Base-by-base conservation (phyloP, 2,797 vertebrate genomes). In the Odontamblyopus lacepedii region DNA sequence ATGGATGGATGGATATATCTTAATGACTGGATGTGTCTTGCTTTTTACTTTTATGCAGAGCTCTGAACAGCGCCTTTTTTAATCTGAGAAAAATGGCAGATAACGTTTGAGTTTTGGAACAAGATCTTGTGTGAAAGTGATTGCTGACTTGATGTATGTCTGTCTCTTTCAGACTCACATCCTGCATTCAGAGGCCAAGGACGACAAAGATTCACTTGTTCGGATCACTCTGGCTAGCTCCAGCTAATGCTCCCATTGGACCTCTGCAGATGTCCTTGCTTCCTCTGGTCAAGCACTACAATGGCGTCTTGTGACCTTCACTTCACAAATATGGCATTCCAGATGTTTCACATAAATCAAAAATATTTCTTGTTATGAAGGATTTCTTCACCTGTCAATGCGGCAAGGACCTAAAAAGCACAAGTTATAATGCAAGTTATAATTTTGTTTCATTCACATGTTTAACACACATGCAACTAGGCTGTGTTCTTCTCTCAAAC, bases 131-230 rank as follows among this genome's bases (percentile, higher is more conserved):
- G 70, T 72, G 29, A 76, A 85, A 78, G 59, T 6, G 59, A 73
- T 78, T 82, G 74, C 62, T 23, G 16, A 62, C 60, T 30, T 62
- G 63, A 44, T 41, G 63, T 44, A 44, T 64, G 27, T 64, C 23
- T 48, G 63, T 23, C 50, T 61, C 63, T 57, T n/a, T 56, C 51
- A 29, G 18, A 69, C 78, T 73, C 63, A 67, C 74, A 78, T 83
- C 84, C 83, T 85, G 77, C 69, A 70, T 72, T 79, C 72, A 76
- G 73, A 85, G 59, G 78, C 79, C 82, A 83, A 81, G 67, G 69
- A 73, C 70, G 69, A 80, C 62, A 79, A 83, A 88, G 74, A 83
- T 56, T 77, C 32, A 15, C 67, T 78, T 73, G 81, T 87, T 76
- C 79, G 5, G 48, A 32, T 73, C 1, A 19, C 57, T 63, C 69